Conservation (phyloP, 2,888 invertebrate species). For the Lithophane ornitopus region DNA sequence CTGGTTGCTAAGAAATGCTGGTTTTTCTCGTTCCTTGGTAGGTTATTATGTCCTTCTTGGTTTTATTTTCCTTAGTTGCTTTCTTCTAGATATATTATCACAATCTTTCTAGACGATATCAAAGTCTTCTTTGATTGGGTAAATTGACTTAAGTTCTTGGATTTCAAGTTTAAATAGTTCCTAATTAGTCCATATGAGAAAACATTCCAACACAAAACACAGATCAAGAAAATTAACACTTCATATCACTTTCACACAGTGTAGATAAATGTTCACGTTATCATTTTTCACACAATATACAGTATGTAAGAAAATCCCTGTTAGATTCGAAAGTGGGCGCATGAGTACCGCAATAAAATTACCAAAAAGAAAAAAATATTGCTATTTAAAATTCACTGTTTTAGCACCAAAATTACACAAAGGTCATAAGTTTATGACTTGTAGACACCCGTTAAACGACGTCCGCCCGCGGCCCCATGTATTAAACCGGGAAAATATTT, state of each 20-base stretch:
- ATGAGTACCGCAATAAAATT: too few species aligned
- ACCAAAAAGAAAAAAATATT: too few species aligned
- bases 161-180: not conserved
- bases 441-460: too few species aligned
- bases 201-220: not conserved
- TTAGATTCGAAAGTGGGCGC: too few species aligned
- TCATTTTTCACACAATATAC: conserved; percentile 14
- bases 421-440: too few species aligned
- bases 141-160: not conserved
- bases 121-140: not conserved
- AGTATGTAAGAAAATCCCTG: too few species aligned
- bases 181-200: not conserved
- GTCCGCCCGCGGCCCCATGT: too few species aligned
- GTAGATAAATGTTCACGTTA: not conserved
- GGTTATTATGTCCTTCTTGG: not conserved
- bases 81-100: not conserved
- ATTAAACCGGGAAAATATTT: too few species aligned
- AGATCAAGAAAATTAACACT: conserved; percentile 15
- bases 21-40: not conserved
- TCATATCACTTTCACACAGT: not conserved
- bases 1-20: not conserved
- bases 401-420: too few species aligned
- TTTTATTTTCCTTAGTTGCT: not conserved
- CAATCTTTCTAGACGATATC: too few species aligned
- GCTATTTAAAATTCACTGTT: too few species aligned